Percentiles rank a stretch among this genome's conserved stretches.
Evolutionary conservation across 2,888 invertebrate species (phyloP).

Genomic region (Heteromyza rotundicornis): DNA sequence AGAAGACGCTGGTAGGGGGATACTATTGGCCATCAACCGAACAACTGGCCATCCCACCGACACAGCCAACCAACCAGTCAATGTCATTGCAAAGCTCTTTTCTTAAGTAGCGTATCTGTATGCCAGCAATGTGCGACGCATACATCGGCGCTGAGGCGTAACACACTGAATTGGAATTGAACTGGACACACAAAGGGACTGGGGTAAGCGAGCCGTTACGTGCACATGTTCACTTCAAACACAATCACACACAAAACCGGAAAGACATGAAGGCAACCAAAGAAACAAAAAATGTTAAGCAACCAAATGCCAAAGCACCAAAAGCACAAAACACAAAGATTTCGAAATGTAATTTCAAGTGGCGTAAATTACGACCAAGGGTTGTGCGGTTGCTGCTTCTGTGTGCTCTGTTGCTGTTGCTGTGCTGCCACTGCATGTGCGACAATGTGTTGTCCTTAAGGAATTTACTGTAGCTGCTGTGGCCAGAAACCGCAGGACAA

Average conservation of each 20-base stretch:
- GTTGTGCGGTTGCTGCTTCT: neutral
- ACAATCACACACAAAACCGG: neutral
- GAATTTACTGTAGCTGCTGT: conserved; percentile 8
- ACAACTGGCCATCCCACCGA: too few species aligned
- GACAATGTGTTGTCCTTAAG: neutral
- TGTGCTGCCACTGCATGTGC: neutral
- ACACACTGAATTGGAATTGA: neutral
- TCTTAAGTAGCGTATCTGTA: neutral
- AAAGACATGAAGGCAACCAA: neutral
- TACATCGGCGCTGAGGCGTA: neutral
- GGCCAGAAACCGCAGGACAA: conserved; percentile 15
- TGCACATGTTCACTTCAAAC: neutral
- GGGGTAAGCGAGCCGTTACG: neutral
- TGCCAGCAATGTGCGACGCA: neutral
- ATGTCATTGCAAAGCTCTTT: neutral
- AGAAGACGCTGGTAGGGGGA: too few species aligned
- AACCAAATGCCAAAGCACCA: neutral
- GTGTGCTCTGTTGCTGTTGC: neutral
- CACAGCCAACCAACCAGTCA: neutral
- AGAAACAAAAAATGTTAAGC: neutral
- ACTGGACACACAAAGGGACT: neutral
- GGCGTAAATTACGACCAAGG: conserved; percentile 14
- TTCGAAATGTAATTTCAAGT: conserved; percentile 23
- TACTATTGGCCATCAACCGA: too few species aligned
- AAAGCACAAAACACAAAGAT: conserved; percentile 12